A percentile compares a stretch with the other conserved stretches of the same genome.
Evolutionary conservation across 1,140 invertebrate genomes (phyloP).

Genomic region (Apis dorsata): DNA sequence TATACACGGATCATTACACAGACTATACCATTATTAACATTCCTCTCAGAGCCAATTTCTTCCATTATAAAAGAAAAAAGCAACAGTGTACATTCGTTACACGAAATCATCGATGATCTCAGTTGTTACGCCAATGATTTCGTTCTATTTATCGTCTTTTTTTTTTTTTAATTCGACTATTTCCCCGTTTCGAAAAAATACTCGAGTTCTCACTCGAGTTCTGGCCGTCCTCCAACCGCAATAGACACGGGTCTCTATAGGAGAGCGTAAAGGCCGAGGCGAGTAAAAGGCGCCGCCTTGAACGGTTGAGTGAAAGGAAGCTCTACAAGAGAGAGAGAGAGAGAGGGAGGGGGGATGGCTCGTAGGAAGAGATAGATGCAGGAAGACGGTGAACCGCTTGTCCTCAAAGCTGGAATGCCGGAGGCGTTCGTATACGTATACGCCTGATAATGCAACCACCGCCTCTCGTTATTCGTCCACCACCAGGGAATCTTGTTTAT

Average conservation of each 20-base stretch:
- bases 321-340: not conserved
- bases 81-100: too few relatives aligned
- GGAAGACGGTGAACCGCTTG: constrained; percentile 28
- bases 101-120: too few relatives aligned
- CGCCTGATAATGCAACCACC: constrained; percentile 1
- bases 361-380: constrained; percentile 29
- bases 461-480: constrained; percentile 28
- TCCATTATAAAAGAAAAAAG: not conserved
- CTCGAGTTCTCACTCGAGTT: too few relatives aligned
- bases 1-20: constrained; percentile 17
- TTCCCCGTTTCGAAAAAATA: not conserved
- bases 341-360: not conserved
- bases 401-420: constrained; percentile 58
- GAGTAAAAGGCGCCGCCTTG: constrained; percentile 34
- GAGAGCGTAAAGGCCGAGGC: constrained; percentile 4
- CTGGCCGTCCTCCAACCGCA: too few relatives aligned
- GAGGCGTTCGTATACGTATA: constrained; percentile 36
- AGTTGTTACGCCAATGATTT: too few relatives aligned
- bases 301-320: constrained; percentile 33
- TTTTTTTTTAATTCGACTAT: too few relatives aligned
- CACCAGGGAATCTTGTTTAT: constrained; percentile 21
- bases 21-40: constrained; percentile 13
- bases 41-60: not conserved
- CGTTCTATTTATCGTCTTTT: too few relatives aligned
- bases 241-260: not conserved